These are phyloP conservation scores for Dolichopus griseipennis DNA, from an alignment of 2,888 invertebrate genomes.

Conservation along the genomic window DNA sequence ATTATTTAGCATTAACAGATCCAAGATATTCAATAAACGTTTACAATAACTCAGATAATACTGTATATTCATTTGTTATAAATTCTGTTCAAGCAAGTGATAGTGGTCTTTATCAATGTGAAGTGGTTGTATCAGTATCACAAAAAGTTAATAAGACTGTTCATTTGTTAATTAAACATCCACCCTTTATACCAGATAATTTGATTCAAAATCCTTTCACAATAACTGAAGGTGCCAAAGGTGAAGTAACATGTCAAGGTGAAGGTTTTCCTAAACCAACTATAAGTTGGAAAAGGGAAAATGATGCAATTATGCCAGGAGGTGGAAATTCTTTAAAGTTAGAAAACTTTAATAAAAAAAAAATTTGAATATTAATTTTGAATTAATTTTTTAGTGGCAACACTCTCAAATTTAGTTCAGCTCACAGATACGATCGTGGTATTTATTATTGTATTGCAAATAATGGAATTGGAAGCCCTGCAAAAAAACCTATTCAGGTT, in stretches of 20 bases:
- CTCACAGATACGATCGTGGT: constrained; percentile 39
- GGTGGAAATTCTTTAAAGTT: constrained; percentile 30
- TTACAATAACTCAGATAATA: constrained; percentile 28
- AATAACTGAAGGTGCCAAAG: constrained; percentile 35
- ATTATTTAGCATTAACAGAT: constrained; percentile 34
- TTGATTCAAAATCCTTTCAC: constrained; percentile 31
- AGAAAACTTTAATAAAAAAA: constrained; percentile 8
- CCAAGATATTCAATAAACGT: constrained; percentile 34
- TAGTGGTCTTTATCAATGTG: constrained; percentile 41
- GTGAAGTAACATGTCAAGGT: constrained; percentile 57
- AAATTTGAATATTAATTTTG: no score
- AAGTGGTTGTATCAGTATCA: constrained; percentile 36
- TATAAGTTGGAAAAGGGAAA: constrained; percentile 57
- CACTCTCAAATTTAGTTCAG: constrained; percentile 32
- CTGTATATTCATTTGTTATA: constrained; percentile 36
- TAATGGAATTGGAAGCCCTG: constrained; percentile 39
- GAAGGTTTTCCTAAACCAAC: constrained; percentile 70
- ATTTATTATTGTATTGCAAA: constrained; percentile 40
- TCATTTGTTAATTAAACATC: constrained; percentile 36
- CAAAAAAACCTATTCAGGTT: constrained; percentile 33
- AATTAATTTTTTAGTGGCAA: constrained; percentile 29
- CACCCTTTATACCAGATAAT: constrained; percentile 35
- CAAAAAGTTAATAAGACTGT: constrained; percentile 35
- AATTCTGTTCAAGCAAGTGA: constrained; percentile 36
- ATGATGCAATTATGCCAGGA: constrained; percentile 47